Base-by-base conservation (phyloP, 2,888 invertebrate genomes). In the Onchidella celtica region DNA sequence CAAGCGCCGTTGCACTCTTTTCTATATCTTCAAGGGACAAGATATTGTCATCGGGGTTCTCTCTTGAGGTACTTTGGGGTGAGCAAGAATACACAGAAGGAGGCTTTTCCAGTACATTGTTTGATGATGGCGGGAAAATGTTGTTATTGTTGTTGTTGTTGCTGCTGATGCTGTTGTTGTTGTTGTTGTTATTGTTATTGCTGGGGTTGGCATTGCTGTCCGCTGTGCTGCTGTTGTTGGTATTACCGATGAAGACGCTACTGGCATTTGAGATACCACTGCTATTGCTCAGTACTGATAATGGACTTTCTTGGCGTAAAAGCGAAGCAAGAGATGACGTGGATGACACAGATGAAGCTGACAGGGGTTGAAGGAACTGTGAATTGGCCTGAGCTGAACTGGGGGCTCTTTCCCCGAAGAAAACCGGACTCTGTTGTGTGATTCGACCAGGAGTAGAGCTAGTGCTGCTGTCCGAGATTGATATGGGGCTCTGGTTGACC, bases 301-400 rank as follows among this genome's bases (percentile, higher is more conserved):
- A 66, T 0, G 80, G 80, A 27, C 80, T 80, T 32, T 80, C 80
- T n/a, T 68, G 73, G n/a, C 81, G 38, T 24, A 76, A 57, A n/a
- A 81, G 27, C 3, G 70, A 72, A 0, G 81, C 70, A 6, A 81
- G 38, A 0, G 76, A 76, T 0, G 81, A 81, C 11, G 81, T 74
- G 3, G 81, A 76, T 21, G 76, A 73, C 0, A 65, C 11, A 1
- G 74, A 73, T 11, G 77, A 97, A 95, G 92, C 97, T 98, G 92
- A 97, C 95, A 95, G 97, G 96, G 17, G 98, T 98, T 74, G 98
- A 94, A 76, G 95, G 96, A 17, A 97, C 94, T 0, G 98, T 98
- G 94, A 85, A 97, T 96, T 0, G 98, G 98, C 86, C 98, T 97
- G 47, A 32, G 96, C 97, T 87, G 97, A 96, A 95, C 98, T 98